A percentile compares a stretch with the other conserved stretches of the same genome.
Conservation (phyloP, 2,113 vertebrate species). For the Cepphus grylle region DNA sequence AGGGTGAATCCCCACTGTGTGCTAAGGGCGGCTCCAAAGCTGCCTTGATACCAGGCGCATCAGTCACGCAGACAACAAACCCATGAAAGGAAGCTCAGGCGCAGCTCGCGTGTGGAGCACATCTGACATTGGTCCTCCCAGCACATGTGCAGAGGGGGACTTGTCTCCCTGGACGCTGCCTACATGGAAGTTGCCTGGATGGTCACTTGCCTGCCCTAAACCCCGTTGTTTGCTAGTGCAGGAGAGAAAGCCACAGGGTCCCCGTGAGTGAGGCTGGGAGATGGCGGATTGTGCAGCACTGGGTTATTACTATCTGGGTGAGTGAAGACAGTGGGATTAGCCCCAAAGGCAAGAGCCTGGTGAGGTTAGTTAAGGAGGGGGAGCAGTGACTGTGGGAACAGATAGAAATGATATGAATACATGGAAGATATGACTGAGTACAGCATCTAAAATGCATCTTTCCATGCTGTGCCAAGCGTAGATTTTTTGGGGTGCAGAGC, state of each 20-base stretch:
- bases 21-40: background rate
- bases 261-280: background rate
- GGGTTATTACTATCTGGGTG: background rate
- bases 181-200: background rate
- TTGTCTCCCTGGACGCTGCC: background rate
- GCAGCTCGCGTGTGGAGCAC: background rate
- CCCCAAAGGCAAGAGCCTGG: background rate
- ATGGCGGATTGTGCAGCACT: background rate
- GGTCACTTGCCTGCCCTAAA: background rate
- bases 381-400: background rate
- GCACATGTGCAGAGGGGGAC: background rate
- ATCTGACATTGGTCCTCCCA: background rate
- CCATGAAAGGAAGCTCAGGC: background rate
- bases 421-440: background rate
- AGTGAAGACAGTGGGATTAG: background rate
- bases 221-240: accelerated
- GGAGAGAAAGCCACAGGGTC: background rate
- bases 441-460: background rate
- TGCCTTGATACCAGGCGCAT: background rate
- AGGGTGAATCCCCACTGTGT: background rate
- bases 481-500: background rate
- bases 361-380: background rate
- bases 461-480: background rate
- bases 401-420: background rate
- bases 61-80: background rate